phyloP scores from a whole-genome alignment of 2,888 invertebrate species.

The Acleris emargana region DNA sequence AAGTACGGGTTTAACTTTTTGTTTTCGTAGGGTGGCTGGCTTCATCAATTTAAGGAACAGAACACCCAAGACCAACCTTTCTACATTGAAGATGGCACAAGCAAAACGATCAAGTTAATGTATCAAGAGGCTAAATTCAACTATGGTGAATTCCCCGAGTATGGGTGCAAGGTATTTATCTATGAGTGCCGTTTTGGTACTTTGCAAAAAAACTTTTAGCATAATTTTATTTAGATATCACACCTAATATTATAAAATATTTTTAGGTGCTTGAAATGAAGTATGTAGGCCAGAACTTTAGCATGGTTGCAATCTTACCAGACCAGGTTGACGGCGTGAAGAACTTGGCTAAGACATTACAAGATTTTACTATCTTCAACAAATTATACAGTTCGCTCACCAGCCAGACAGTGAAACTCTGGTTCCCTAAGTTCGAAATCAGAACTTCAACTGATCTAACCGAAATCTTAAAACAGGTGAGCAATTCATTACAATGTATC shows the following conservation, averaged over 20 bases:
- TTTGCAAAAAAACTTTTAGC: too few relatives aligned
- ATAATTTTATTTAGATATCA: too few relatives aligned
- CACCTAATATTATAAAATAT: neutral
- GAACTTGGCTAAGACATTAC: constrained; percentile 39
- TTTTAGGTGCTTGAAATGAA: constrained; percentile 51
- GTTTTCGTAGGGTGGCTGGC: constrained; percentile 32
- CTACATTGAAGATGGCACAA: constrained; percentile 20
- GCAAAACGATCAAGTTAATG: constrained; percentile 28
- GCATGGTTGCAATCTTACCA: constrained; percentile 48
- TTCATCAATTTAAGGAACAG: constrained; percentile 23
- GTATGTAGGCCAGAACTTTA: constrained; percentile 49
- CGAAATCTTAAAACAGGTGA: constrained; percentile 48
- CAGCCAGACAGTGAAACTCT: constrained; percentile 39
- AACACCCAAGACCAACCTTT: constrained; percentile 28
- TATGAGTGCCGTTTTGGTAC: too few relatives aligned
- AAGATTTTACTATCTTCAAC: constrained; percentile 39
- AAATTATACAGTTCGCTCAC: constrained; percentile 35
- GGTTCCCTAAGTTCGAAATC: constrained; percentile 48
- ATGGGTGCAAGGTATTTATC: constrained; percentile 30
- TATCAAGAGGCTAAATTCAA: constrained; percentile 21
- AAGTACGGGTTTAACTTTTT: neutral
- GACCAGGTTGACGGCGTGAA: constrained; percentile 41
- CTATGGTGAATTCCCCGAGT: constrained; percentile 23
- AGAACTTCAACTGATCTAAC: constrained; percentile 43
- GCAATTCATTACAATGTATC: neutral